Base-by-base conservation (phyloP, 1,140 invertebrate genomes). In the Drosophila nasuta region DNA sequence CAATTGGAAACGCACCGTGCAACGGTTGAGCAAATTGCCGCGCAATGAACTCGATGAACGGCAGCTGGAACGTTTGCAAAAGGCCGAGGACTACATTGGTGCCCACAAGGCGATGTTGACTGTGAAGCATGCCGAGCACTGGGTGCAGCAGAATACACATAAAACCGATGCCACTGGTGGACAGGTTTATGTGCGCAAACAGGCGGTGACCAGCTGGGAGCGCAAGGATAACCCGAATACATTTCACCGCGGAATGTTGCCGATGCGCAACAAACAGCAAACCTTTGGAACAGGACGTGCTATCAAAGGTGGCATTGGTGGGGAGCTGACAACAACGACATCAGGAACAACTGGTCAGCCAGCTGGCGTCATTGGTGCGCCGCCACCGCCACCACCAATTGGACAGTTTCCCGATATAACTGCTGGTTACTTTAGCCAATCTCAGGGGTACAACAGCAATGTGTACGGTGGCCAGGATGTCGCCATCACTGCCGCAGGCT, bases 81-180 rank as follows among this genome's bases (percentile, higher is more conserved):
- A 85, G 15, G 91, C 91, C 20, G 75, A 77, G 54, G 91, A 92
- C 49, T 81, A 75, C 13, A 86, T 92, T 17, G 79, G 85, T 0
- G 79, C 83, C 0, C 91, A 92, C 54, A 92, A 91, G 38, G 86
- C 89, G 0, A 89, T 89, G 85, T 46, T 89, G 59, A 90, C 85
- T 1, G 77, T 89, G 3, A 89, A 89, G 15, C 86, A 89, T 43
- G 86, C 85, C 0, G 85, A 89, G 59, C 85, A 87, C 8, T 89
- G 85, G 85, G 85, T 89, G 13, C 86, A 85, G 41, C 81, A 89
- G 48, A 68, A 45, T 4, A 59, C 68, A 35, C 51, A 30, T n/a
- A 57, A 64, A 11, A 8, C 20, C 0, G 70, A 59, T 4, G n/a
- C 33, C 1, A 15, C 60, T 1, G 46, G 17, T 1, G 75, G 78